A percentile compares a stretch with the other conserved stretches of the same genome.
Evolutionary conservation across 1,140 invertebrate genomes (phyloP).

Genomic region (Euwallacea fornicatus): DNA sequence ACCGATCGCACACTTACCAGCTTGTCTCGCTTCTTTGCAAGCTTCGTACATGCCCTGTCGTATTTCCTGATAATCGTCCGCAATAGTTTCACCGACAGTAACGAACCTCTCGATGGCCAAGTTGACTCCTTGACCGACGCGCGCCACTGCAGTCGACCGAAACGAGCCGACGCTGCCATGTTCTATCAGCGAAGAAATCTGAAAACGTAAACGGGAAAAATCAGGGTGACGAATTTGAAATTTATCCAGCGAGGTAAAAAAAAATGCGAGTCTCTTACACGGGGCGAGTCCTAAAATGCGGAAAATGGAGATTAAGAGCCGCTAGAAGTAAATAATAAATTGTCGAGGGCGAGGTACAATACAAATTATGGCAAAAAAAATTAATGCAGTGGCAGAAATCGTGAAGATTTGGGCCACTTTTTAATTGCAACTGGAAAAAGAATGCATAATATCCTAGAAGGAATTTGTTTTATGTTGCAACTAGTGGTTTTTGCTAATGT

Average conservation of each 20-base stretch:
- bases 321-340: background rate
- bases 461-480: too few species aligned
- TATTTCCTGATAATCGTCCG: slow-evolving; percentile 96
- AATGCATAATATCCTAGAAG: too few species aligned
- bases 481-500: too few species aligned
- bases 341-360: background rate
- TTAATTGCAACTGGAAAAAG: too few species aligned
- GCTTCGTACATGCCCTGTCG: slow-evolving; percentile 97
- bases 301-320: background rate
- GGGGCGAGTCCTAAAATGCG: background rate
- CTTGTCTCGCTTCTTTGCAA: slow-evolving; percentile 92
- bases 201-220: slow-evolving; percentile 49
- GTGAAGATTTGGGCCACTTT: too few species aligned
- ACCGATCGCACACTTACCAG: slow-evolving; percentile 66
- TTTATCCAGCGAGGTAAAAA: background rate
- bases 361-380: too few species aligned
- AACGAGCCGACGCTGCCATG: slow-evolving; percentile 58
- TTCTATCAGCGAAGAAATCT: slow-evolving; percentile 90
- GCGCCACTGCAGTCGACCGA: slow-evolving; percentile 76
- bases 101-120: slow-evolving; percentile 97
- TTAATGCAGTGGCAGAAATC: too few species aligned
- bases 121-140: slow-evolving; percentile 94
- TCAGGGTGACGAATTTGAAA: background rate
- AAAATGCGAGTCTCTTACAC: background rate
- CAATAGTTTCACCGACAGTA: slow-evolving; percentile 96